phyloP scores from a whole-genome alignment of 2,797 vertebrate species.

The Orestias chungarensis region DNA sequence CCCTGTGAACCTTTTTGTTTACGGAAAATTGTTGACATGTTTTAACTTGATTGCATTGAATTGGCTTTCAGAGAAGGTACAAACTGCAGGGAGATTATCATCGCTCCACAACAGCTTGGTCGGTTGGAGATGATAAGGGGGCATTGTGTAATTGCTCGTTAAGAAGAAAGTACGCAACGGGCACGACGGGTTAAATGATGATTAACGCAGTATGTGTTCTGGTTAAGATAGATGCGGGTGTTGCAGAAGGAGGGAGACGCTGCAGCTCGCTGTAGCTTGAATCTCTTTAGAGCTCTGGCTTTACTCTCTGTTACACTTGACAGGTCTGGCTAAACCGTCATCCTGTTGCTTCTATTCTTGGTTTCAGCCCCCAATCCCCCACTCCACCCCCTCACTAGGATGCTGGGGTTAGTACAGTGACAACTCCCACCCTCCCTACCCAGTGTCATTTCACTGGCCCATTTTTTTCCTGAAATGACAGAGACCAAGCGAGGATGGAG shows the following conservation, averaged over 20 bases:
- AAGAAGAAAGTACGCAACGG: constrained; percentile 37
- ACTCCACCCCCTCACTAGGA: background rate
- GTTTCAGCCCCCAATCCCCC: background rate
- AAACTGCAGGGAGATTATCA: constrained; percentile 15
- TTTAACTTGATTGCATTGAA: constrained; percentile 18
- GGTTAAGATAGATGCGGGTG: constrained; percentile 15
- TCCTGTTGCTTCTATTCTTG: constrained; percentile 40
- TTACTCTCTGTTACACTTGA: constrained; percentile 42
- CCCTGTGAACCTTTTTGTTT: background rate
- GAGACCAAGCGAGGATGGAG: constrained; percentile 4
- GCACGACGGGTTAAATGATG: constrained; percentile 54
- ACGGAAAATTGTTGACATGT: background rate
- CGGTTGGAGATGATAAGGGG: constrained; percentile 41
- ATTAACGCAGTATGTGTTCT: constrained; percentile 32
- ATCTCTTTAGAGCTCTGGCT: constrained; percentile 34
- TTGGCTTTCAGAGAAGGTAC: constrained; percentile 8
- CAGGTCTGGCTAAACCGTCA: constrained; percentile 46
- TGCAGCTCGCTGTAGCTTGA: constrained; percentile 23
- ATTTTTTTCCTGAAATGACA: constrained; percentile 23
- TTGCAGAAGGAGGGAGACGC: background rate
- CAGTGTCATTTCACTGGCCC: constrained; percentile 41
- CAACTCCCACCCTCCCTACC: constrained; percentile 44
- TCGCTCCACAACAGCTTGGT: constrained; percentile 28
- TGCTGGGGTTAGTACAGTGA: constrained; percentile 48
- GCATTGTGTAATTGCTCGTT: constrained; percentile 56